Conservation (phyloP, 2,888 invertebrate genomes). For the Epirrhoe tristata region DNA sequence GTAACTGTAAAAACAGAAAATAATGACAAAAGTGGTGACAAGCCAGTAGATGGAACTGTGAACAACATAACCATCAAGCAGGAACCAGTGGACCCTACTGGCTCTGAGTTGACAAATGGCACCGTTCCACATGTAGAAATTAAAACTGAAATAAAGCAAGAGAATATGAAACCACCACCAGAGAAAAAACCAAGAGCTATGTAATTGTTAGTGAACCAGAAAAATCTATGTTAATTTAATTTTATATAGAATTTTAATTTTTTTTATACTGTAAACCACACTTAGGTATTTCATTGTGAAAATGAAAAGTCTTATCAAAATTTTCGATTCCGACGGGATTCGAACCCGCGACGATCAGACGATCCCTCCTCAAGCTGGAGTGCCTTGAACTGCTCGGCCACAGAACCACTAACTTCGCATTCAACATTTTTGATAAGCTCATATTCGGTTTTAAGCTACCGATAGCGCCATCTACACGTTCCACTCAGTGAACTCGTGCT, state of each 20-base stretch:
- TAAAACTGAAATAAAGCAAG: constrained; percentile 89
- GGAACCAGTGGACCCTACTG: constrained; percentile 78
- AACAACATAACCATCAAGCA: constrained; percentile 79
- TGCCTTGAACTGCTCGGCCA: no score
- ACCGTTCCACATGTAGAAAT: constrained; percentile 80
- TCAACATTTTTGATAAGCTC: no score
- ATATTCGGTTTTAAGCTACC: no score
- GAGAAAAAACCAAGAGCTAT: constrained; percentile 90
- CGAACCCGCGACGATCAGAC: no score
- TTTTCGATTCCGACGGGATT: no score
- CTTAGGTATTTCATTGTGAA: no score
- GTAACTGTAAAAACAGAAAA: constrained; percentile 78
- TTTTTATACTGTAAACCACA: no score
- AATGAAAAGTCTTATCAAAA: no score
- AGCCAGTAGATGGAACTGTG: constrained; percentile 68
- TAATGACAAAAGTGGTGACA: constrained; percentile 70
- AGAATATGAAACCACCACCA: constrained; percentile 94
- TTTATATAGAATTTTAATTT: background rate
- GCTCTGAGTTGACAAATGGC: constrained; percentile 76
- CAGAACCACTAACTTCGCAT: no score
- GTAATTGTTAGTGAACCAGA: constrained; percentile 14
- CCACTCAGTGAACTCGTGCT: no score
- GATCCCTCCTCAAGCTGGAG: no score
- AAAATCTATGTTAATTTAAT: background rate
- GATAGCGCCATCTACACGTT: no score